Conservation (phyloP, 1,140 invertebrate genomes). For the Drosophila subpulchrella region DNA sequence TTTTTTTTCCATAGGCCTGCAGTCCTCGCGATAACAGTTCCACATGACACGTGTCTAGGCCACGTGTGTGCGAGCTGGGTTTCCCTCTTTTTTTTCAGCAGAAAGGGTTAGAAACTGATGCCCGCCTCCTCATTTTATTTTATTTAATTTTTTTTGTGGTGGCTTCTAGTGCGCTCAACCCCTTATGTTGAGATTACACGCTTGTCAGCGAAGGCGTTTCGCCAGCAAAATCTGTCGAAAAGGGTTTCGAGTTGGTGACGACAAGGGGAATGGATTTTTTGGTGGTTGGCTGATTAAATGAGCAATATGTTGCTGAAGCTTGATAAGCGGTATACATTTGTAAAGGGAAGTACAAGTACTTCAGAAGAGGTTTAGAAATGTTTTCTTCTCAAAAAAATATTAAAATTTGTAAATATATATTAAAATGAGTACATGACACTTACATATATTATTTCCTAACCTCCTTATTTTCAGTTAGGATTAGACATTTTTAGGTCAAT, state of each 20-base stretch:
- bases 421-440: not conserved
- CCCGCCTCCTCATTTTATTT: constrained; percentile 10
- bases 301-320: constrained; percentile 36
- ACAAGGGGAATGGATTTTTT: constrained; percentile 2
- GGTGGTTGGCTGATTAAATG: constrained; percentile 38
- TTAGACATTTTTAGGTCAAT: constrained; percentile 4
- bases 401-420: too few species aligned
- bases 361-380: not conserved
- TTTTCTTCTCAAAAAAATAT: not conserved
- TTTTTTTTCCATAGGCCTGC: constrained; percentile 18
- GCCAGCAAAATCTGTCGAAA: constrained; percentile 14
- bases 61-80: constrained; percentile 43
- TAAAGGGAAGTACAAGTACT: not conserved
- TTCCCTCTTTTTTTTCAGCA: not conserved
- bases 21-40: constrained; percentile 60
- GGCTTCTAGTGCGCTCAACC: constrained; percentile 25
- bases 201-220: constrained; percentile 61
- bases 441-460: too few species aligned
- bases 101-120: constrained; percentile 36
- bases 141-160: constrained; percentile 39
- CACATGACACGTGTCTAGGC: constrained; percentile 60
- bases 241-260: constrained; percentile 19
- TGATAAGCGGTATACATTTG: constrained; percentile 1
- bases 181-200: constrained; percentile 74
- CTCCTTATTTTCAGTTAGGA: not conserved